Percentiles rank a stretch among this genome's conserved stretches.
These are phyloP conservation scores for Marronus borbonicus DNA, from an alignment of 2,888 invertebrate species.

Conservation along the genomic window DNA sequence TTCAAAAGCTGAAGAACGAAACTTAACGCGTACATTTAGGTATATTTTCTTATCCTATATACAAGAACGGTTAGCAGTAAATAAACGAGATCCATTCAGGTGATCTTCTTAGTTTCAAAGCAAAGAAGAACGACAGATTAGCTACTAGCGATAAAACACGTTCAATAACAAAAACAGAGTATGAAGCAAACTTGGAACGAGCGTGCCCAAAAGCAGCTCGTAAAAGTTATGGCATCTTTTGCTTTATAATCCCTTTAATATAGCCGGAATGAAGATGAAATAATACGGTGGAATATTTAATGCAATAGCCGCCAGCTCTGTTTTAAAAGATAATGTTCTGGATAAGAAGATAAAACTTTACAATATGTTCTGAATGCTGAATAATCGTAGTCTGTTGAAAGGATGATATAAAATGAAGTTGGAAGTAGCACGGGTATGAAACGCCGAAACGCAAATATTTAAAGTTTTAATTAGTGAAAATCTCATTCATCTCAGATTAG, in stretches of 20 bases:
- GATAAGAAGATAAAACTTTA: conserved; percentile 11
- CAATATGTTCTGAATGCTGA: not conserved
- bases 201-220: conserved; percentile 1
- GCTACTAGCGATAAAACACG: not conserved
- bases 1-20: not conserved
- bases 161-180: not conserved
- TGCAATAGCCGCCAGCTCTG: conserved; percentile 8
- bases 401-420: not conserved
- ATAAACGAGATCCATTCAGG: conserved; percentile 2
- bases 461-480: not conserved
- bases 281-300: conserved; percentile 22
- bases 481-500: not conserved
- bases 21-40: not conserved
- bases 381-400: not conserved
- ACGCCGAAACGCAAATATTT: not conserved
- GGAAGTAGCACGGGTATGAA: not conserved
- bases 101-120: not conserved
- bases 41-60: not conserved
- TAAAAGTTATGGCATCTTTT: conserved; percentile 21
- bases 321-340: not conserved
- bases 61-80: not conserved
- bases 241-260: conserved; percentile 27
- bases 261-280: conserved; percentile 31
- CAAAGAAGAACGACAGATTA: conserved; percentile 1
- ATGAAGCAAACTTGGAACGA: not conserved